Base-by-base conservation (phyloP, 2,888 invertebrate species). In the Neoitamus cyanurus region DNA sequence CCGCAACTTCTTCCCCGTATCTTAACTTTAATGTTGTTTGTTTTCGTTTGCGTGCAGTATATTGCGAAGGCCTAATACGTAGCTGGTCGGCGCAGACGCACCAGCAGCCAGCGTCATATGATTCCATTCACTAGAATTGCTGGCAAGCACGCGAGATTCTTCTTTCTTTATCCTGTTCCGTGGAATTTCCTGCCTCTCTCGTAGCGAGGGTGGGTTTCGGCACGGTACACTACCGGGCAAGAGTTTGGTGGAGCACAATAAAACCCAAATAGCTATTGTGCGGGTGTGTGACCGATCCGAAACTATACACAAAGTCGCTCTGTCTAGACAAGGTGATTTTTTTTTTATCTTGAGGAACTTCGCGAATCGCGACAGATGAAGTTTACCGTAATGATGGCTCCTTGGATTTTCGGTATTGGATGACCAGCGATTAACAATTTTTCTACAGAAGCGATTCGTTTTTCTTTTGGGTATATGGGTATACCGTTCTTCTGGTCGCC, bases 111-210 rank as follows among this genome's bases (percentile, higher is more conserved):
- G 6, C 78, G 20, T 78, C 78, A 78, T 78, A 78, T 78, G 78
- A 78, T 78, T 78, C 78, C 78, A 78, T 78, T 78, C 78, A 78
- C 78, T n/a, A 78, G 78, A 78, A 78, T 31, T 58, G 58, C 58
- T 58, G 25, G 15, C 58, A 58, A 58, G 58, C 58, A 58, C 58
- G 58, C 20, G 58, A 58, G 28, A 13, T 31, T 70, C 31, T 11
- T 31, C 70, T 70, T 70, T 70, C 31, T 31, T 30, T 70, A 70
- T 70, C 31, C 37, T 15, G n/a, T 34, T 11, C 15, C 15, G 9
- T 73, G 58, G 58, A 58, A 58, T 58, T 58, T 58, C 58, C 58
- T 58, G 25, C 58, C 58, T 58, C 58, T 25, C 58, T 58, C 25
- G 58, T 20, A 2, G 58, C 25, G 58, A 20, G 58, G 58, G 25